Evolutionary conservation across 2,113 vertebrate species (phyloP).

Genomic region (Scomber scombrus): DNA sequence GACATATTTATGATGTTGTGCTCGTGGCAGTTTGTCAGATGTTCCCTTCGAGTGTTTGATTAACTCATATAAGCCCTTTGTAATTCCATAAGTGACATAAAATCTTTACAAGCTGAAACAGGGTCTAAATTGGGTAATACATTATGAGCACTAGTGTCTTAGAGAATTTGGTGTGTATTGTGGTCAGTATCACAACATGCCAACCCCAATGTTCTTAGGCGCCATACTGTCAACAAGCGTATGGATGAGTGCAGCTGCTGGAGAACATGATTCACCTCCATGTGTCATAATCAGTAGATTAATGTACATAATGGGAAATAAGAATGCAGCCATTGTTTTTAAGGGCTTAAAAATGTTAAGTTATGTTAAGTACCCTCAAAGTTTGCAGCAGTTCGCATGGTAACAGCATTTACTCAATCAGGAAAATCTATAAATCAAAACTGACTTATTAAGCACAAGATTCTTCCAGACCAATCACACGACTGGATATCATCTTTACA

Average conservation of each 20-base stretch:
- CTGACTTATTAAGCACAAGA: constrained; percentile 24
- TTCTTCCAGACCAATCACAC: constrained; percentile 60
- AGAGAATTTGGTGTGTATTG: constrained; percentile 18
- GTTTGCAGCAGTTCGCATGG: neutral
- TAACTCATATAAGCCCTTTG: neutral
- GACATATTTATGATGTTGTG: constrained; percentile 5
- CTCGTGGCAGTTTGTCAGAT: constrained; percentile 29
- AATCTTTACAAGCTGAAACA: constrained; percentile 15
- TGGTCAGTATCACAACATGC: constrained; percentile 15
- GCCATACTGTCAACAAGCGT: constrained; percentile 16
- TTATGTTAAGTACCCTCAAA: constrained; percentile 1
- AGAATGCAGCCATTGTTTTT: constrained; percentile 6
- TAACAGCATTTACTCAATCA: constrained; percentile 40
- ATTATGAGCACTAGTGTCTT: constrained; percentile 4
- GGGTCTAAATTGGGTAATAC: constrained; percentile 17
- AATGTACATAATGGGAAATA: neutral
- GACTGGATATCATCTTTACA: constrained; percentile 63
- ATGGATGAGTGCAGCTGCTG: constrained; percentile 46
- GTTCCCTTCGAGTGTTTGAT: constrained; percentile 39
- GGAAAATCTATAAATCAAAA: constrained; percentile 55
- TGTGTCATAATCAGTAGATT: constrained; percentile 18
- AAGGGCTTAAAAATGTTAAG: neutral
- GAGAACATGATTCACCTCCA: constrained; percentile 37
- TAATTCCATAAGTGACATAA: neutral
- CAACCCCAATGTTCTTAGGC: constrained; percentile 6